Evolutionary conservation across 2,888 invertebrate species (phyloP), one percentile per base, ranked within the genome.

Genomic region (Alloscopus bannaensis): DNA sequence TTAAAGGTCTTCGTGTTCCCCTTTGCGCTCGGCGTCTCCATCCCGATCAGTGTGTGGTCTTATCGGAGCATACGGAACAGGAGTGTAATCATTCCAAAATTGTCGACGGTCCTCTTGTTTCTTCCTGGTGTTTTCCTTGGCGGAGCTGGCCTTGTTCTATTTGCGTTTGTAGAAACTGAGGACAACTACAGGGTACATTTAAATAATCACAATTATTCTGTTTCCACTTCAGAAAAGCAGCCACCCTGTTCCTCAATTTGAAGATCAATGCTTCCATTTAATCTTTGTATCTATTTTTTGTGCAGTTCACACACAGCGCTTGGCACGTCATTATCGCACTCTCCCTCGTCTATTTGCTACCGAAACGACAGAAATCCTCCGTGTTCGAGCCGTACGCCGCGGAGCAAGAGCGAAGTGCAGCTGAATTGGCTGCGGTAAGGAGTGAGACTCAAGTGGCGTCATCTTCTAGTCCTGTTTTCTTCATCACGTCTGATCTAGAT

Each of bases 261-360:
- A n/a, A n/a, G n/a, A n/a, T n/a, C n/a, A n/a, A n/a, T n/a, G n/a
- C n/a, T n/a, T n/a, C n/a, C n/a, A n/a, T n/a, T 36, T 36, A 36
- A 8, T 36, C 8, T 36, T 36, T 8, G 6, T 36, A 36, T 45
- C 3, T 11, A 45, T 45, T 45, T 4, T 45, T 42, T 59, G 80
- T 65, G 66, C 24, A 91, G 88, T 91, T 90, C 84, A 89, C 91
- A 20, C 92, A 92, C 87, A 91, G 91, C 86, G 88, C 89, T 22
- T 92, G 92, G 92, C 91, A 92, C 86, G 89, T 90, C 47, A 88
- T 90, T 60, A 91, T 91, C 87, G 91, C 91, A 2, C 84, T 90
- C 50, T 90, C 90, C 11, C 88, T 92, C 45, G 87, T 91, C 66
- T 91, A 91, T 87, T 87, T 92, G 22, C 87, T 92, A 36, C 92